phyloP scores from a whole-genome alignment of 2,888 invertebrate genomes.

The Tipula helvola region DNA sequence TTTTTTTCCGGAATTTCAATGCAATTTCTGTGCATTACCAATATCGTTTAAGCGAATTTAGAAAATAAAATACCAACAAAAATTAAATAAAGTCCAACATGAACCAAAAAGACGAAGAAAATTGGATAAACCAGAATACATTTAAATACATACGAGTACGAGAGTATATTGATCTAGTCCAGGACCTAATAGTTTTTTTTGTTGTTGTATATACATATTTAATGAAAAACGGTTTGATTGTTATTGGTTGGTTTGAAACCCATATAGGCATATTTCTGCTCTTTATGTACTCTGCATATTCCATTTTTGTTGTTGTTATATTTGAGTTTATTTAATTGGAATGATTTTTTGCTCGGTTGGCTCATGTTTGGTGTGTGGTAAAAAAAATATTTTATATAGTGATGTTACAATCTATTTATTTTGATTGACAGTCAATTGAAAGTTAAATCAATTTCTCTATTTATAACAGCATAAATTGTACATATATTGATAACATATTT shows the following conservation, averaged over 20 bases:
- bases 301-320: not conserved
- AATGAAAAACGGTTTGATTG: not conserved
- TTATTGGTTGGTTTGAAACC: not conserved
- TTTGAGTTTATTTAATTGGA: not conserved
- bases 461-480: not conserved
- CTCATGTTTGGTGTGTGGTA: not conserved
- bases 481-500: not conserved
- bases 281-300: not conserved
- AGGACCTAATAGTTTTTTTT: not conserved
- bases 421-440: not conserved
- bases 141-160: not conserved
- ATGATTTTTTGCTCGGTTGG: not conserved
- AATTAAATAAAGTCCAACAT: not conserved
- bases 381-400: not conserved
- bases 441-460: not conserved
- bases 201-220: not conserved
- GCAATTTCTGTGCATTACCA: not conserved
- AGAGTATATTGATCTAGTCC: not conserved
- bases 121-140: not conserved
- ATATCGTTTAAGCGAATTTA: not conserved
- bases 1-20: not conserved
- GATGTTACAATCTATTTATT: not conserved
- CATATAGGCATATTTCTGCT: not conserved
- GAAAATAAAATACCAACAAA: not conserved
- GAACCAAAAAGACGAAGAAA: not conserved